Evolutionary conservation across 35 echinoderm and acorn worm species (phyloP).

Genomic region (Strongylocentrotus purpuratus): DNA sequence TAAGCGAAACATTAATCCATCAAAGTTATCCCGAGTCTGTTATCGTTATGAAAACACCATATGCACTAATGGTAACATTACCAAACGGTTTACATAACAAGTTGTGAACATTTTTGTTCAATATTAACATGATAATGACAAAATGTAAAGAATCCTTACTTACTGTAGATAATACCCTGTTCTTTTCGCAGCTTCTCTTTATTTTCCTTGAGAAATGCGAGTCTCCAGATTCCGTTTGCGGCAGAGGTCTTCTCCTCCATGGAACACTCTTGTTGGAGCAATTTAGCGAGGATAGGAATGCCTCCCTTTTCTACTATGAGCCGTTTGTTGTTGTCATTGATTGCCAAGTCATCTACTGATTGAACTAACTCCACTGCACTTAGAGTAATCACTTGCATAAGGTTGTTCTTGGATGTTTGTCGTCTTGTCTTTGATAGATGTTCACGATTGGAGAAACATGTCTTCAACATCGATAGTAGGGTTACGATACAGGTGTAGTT

Average conservation of each 20-base stretch:
- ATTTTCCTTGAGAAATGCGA: conserved; percentile 76
- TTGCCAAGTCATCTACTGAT: conserved; percentile 74
- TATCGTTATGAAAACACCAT: too few relatives aligned
- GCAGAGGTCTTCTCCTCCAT: conserved; percentile 57
- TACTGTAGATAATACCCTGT: not conserved
- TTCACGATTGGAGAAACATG: conserved; percentile 59
- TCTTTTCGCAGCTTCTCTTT: conserved; percentile 34
- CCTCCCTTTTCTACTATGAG: conserved; percentile 19
- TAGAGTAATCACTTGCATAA: not conserved
- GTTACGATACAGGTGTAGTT: conserved; percentile 57
- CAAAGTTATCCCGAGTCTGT: too few relatives aligned
- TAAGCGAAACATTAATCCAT: too few relatives aligned
- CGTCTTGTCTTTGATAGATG: conserved; percentile 50
- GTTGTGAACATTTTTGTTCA: too few relatives aligned
- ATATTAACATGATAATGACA: too few relatives aligned
- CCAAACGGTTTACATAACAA: too few relatives aligned
- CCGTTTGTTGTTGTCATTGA: conserved; percentile 85
- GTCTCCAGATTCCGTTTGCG: conserved; percentile 63
- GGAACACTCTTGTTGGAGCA: conserved; percentile 51
- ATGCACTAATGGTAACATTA: too few relatives aligned
- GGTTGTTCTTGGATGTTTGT: not conserved
- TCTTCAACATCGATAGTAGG: conserved; percentile 70
- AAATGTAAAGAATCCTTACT: not conserved
- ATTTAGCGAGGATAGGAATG: conserved; percentile 6
- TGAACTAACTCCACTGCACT: conserved; percentile 66